phyloP scores from a whole-genome alignment of 2,888 invertebrate species.

The Brachyopa scutellaris region DNA sequence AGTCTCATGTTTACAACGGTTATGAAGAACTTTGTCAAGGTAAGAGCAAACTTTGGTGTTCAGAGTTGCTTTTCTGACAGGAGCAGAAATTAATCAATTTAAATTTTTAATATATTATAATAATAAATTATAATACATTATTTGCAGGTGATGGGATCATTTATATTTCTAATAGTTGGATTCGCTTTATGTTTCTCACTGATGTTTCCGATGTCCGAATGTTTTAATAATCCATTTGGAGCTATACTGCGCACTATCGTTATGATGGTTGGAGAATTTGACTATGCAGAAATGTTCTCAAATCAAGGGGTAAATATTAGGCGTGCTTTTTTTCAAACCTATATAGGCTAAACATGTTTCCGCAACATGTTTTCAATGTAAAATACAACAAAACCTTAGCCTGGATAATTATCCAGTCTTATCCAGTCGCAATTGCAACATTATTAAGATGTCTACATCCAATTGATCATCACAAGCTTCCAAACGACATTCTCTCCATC shows the following conservation, averaged over 20 bases:
- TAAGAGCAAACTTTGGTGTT: too few relatives aligned
- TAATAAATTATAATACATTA: too few relatives aligned
- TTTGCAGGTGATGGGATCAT: constrained; percentile 83
- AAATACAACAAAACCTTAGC: too few relatives aligned
- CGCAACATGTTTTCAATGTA: background rate
- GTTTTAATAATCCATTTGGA: constrained; percentile 81
- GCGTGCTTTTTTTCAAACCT: background rate
- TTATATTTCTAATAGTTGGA: constrained; percentile 83
- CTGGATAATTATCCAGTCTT: too few relatives aligned
- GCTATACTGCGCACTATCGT: constrained; percentile 83
- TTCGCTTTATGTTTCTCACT: constrained; percentile 84
- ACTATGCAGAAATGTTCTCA: constrained; percentile 82
- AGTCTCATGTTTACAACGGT: constrained; percentile 84
- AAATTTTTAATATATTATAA: too few relatives aligned
- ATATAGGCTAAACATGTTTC: background rate
- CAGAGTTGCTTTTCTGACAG: too few relatives aligned
- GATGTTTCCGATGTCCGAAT: constrained; percentile 82
- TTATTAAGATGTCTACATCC: too few relatives aligned
- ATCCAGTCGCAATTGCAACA: too few relatives aligned
- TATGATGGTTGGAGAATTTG: constrained; percentile 85
- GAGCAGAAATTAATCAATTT: too few relatives aligned
- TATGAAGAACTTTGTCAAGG: constrained; percentile 83
- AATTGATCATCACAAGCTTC: too few relatives aligned
- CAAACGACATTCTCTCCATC: too few relatives aligned
- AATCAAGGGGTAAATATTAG: constrained; percentile 66